phyloP scores from a whole-genome alignment of 2,113 vertebrate genomes.

The Melanerpes formicivorus region DNA sequence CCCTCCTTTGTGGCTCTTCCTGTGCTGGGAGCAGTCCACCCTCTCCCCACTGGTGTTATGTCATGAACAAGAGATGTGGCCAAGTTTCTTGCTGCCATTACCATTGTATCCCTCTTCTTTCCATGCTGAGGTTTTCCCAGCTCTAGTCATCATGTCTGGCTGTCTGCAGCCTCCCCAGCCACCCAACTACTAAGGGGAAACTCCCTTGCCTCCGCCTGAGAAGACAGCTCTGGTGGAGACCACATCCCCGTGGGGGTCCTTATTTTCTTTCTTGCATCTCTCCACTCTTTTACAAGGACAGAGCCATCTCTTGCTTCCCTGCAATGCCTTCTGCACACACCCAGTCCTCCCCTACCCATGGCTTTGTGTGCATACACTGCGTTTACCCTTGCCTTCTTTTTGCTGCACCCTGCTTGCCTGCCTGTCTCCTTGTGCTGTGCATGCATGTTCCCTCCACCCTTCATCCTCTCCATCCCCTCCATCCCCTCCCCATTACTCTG shows the following conservation, averaged over 20 bases:
- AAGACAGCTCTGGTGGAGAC: not conserved
- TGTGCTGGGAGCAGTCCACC: rapidly evolving
- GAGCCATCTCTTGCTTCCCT: not conserved
- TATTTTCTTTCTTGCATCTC: not conserved
- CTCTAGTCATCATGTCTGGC: not conserved
- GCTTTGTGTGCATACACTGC: rapidly evolving
- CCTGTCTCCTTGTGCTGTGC: not conserved
- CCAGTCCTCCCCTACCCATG: rapidly evolving
- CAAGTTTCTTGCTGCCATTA: not conserved
- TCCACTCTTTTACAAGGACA: not conserved
- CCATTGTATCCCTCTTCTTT: not conserved
- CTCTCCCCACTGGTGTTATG: not conserved
- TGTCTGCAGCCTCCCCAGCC: not conserved
- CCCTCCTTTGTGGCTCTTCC: not conserved
- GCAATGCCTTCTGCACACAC: not conserved
- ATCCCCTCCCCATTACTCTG: not conserved
- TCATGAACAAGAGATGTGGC: not conserved
- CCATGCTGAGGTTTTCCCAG: slow-evolving; percentile 34
- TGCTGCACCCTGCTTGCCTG: not conserved
- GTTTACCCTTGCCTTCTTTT: not conserved
- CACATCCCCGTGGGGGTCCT: not conserved
- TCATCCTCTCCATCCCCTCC: not conserved
- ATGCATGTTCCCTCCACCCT: not conserved
- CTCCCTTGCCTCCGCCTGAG: not conserved
- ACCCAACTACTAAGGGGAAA: not conserved